Base-by-base conservation (phyloP, 2,888 invertebrate genomes). In the Hirtodrosophila trivittata region DNA sequence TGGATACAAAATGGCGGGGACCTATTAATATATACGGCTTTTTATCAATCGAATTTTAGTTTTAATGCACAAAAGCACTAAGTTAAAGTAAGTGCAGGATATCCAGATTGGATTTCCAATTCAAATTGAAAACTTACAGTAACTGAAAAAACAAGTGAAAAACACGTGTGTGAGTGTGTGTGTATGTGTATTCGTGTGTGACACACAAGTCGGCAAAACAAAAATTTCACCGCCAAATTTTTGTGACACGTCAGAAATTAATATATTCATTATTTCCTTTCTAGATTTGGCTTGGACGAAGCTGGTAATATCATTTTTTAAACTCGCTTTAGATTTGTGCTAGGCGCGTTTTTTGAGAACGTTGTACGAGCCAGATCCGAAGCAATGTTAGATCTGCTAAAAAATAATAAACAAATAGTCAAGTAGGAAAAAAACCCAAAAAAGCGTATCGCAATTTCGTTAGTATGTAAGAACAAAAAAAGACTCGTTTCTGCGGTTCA, bases 1-100 rank as follows among this genome's bases (percentile, higher is more conserved):
- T 63, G 33, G 43, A 46, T 42, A 71, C 64, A 77, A 82, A 76
- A 78, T 77, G 83, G 83, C 62, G 80, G 74, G 52, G 46, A 57
- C 55, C 51, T 43, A 67, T 55, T 55, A 47, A 73, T 52, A 60
- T 6, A 12, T 4, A 13, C 5, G 2, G 32, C n/a, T 12, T 50
- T 18, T 12, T 33, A 13, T 39, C n/a, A n/a, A n/a, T n/a, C n/a
- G n/a, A n/a, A n/a, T n/a, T n/a, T n/a, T n/a, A n/a, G n/a, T n/a
- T 45, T 42, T 9, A 8, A 33, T 65, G n/a, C 10, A 28, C 13
- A 14, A 54, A 33, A 32, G 2, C 41, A 21, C 32, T 18, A 14
- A 63, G 42, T 32, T 25, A 49, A 18, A 57, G 77, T 75, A 71
- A 67, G 72, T 63, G 42, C 39, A 37, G 35, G 18, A 21, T 14